Base-by-base conservation (phyloP, 2,113 vertebrate species). In the Bostrychus sinensis region DNA sequence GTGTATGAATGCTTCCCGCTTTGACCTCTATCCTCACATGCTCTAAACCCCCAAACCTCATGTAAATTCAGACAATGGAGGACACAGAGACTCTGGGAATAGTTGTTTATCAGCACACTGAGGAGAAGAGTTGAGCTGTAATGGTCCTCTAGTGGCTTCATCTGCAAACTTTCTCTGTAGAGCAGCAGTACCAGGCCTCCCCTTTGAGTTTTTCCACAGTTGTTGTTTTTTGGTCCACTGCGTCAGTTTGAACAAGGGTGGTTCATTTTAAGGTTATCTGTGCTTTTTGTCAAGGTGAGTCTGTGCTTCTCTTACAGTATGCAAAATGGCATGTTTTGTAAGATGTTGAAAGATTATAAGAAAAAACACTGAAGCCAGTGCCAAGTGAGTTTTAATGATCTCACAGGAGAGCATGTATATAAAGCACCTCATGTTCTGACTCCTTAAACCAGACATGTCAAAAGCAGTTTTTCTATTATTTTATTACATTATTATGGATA, bases 211-310 rank as follows among this genome's bases (percentile, higher is more conserved):
- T 72, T 81, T 56, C 55, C 46, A 50, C 48, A 28, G 23, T 51
- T 50, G 64, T 73, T 70, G 76, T 81, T 58, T 77, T 81, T 80
- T 68, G 81, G 72, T 76, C 62, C 77, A 64, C 69, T 82, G 80
- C 74, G 79, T 88, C 70, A 88, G n/a, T 85, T 86, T 70, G 75
- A 63, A 43, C 30, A 70, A 70, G 51, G 50, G 70, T 56, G 59
- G 80, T 84, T 87, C 70, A 80, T 77, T 88, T 85, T 62, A 73
- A 84, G 82, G 77, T 89, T 84, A 85, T 62, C 38, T 19, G 32
- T 51, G 74, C n/a, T 55, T 70, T 79, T 77, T 66, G 81, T 89
- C 85, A 87, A 89, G 85, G 88, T 89, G 83, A 86, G 73, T 73
- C 51, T 46, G 68, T 42, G 48, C 57, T 70, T 75, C 50, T n/a